Percentiles rank a stretch among this genome's conserved stretches.
Conservation (phyloP, 2,113 vertebrate genomes). For the Melanerpes aurifrons region DNA sequence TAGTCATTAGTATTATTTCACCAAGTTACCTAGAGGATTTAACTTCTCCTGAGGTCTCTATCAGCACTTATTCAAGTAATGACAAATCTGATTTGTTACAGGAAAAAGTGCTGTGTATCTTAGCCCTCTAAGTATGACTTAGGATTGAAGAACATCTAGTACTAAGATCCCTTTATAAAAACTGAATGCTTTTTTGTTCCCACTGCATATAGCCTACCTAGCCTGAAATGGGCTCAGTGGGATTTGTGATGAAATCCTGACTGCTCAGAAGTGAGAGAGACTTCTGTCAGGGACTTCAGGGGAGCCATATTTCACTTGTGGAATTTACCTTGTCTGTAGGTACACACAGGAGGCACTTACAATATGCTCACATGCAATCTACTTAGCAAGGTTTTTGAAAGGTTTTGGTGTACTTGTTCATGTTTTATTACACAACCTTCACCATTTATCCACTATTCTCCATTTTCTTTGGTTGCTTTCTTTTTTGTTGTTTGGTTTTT, state of each 20-base stretch:
- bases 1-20: background rate
- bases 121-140: background rate
- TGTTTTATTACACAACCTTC: background rate
- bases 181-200: background rate
- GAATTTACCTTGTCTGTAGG: background rate
- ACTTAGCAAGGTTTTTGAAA: background rate
- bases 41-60: background rate
- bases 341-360: background rate
- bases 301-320: constrained; percentile 18
- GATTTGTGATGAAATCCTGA: constrained; percentile 35
- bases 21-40: background rate
- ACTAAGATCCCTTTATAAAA: background rate
- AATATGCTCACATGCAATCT: fast-evolving
- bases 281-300: background rate
- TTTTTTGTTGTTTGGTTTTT: too few species aligned
- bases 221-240: background rate
- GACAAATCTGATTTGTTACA: constrained; percentile 46
- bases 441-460: background rate
- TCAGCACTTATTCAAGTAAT: constrained; percentile 17
- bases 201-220: background rate
- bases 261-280: background rate
- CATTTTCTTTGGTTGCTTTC: too few species aligned
- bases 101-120: background rate
- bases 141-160: background rate
- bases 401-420: background rate